phyloP scores from a whole-genome alignment of 2,888 invertebrate species.

The Agrotis segetum region DNA sequence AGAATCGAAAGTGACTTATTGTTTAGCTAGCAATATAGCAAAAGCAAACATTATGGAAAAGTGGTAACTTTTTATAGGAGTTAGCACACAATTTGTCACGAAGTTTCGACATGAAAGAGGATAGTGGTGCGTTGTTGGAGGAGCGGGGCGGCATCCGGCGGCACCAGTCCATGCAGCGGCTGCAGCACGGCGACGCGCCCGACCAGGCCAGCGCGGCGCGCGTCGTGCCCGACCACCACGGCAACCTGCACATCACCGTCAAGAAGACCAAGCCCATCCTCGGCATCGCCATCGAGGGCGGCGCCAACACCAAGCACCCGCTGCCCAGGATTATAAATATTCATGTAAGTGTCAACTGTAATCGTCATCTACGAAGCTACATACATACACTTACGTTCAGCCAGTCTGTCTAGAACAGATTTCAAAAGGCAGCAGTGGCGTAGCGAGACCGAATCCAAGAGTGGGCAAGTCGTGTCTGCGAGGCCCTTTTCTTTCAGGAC shows the following conservation, averaged over 20 bases:
- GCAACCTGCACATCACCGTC: conserved; percentile 96
- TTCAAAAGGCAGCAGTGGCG: too few relatives aligned
- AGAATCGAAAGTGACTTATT: conserved; percentile 56
- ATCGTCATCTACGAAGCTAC: neutral
- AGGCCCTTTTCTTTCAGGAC: too few relatives aligned
- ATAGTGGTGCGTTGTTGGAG: conserved; percentile 93
- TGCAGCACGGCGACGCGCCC: conserved; percentile 91
- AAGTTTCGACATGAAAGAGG: conserved; percentile 97
- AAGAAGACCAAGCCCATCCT: conserved; percentile 98
- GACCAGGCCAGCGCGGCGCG: conserved; percentile 91
- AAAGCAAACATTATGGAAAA: conserved; percentile 35
- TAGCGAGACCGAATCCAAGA: too few relatives aligned
- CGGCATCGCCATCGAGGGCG: conserved; percentile 99
- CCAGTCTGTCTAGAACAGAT: neutral
- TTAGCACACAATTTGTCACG: conserved; percentile 96
- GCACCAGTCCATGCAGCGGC: conserved; percentile 95
- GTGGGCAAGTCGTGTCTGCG: too few relatives aligned
- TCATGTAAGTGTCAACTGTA: conserved; percentile 93
- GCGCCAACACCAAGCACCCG: conserved; percentile 98
- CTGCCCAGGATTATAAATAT: conserved; percentile 98
- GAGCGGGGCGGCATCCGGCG: conserved; percentile 93
- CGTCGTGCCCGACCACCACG: conserved; percentile 96
- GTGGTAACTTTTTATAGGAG: conserved; percentile 91
- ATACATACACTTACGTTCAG: too few relatives aligned
- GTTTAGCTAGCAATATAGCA: conserved; percentile 42